Conservation (phyloP, 2,113 vertebrate genomes). For the Typhlomys cinereus region DNA sequence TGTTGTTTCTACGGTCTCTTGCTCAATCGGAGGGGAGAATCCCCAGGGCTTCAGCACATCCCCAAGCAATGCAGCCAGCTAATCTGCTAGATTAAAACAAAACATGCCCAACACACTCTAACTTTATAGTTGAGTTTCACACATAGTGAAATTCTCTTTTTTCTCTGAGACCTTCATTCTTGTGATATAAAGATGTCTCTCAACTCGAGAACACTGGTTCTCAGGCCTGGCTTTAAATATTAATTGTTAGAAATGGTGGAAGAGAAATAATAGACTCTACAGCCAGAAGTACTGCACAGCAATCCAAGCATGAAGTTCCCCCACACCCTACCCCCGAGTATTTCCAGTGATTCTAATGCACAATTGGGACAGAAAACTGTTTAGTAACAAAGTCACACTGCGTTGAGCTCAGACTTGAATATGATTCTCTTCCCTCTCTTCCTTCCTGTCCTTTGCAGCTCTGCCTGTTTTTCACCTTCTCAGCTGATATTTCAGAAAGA, state of each 20-base stretch:
- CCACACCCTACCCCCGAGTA: neutral
- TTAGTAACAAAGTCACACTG: neutral
- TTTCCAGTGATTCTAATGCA: slow-evolving; percentile 1
- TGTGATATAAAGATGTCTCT: slow-evolving; percentile 18
- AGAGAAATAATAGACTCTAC: neutral
- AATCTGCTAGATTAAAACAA: slow-evolving; percentile 53
- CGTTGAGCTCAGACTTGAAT: neutral
- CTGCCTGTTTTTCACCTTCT: neutral
- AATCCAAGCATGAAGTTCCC: neutral
- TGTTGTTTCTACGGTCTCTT: slow-evolving; percentile 65
- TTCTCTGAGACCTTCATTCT: slow-evolving; percentile 33
- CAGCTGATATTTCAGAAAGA: neutral
- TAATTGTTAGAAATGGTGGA: too few relatives aligned
- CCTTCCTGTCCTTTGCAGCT: neutral
- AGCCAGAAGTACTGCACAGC: neutral
- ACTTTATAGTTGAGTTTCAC: slow-evolving; percentile 36
- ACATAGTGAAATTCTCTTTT: neutral
- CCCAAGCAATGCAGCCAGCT: slow-evolving; percentile 34
- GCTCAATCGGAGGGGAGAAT: slow-evolving; percentile 49
- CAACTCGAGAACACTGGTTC: slow-evolving; percentile 35
- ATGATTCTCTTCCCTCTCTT: neutral
- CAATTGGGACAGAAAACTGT: slow-evolving; percentile 9
- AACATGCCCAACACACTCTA: slow-evolving; percentile 24
- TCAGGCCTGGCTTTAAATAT: neutral
- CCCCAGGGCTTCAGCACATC: slow-evolving; percentile 48